Evolutionary conservation across 64 coral and sea anemone genomes (phyloP), one percentile per base, ranked within the genome.

Genomic region (Actinia tenebrosa): DNA sequence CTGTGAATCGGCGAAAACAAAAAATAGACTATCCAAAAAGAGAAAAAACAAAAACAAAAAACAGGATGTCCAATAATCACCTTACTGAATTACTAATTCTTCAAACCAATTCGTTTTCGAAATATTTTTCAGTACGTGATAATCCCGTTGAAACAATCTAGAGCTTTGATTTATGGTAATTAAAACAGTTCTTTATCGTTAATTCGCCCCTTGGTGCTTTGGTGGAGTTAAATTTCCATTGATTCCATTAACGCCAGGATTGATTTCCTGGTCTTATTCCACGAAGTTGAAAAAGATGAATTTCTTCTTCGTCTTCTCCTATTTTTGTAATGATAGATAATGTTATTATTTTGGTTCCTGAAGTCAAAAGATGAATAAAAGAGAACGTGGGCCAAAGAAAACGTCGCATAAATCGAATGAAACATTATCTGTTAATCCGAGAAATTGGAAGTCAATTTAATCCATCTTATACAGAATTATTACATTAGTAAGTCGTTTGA

Each of bases 381-480:
- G 69, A 75, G 27, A 75, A 75, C 15, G n/a, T 75, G 26, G 7
- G 14, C 2, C 0, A 14, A 3, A 75, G 27, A 75, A 75, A 30
- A 9, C 26, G 26, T 30, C 7, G n/a, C n/a, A 30, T 9, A 75
- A 30, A 42, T 75, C 69, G 8, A 37, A 23, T 66, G 25, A 72
- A 75, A 42, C 69, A 26, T 75, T 75, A 75, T 75, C 69, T 75
- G n/a, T 30, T 75, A 75, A 75, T 75, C 69, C 27, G 7, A 75
- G 69, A 42, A 30, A 30, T 43, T 30, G 14, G 69, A 75, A 27
- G 69, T 75, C 26, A 43, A 75, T 42, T 30, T 75, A 30, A 75
- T 75, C 25, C 25, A 75, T 75, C 25, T 30, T 72, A 13, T 14
- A 14, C 25, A 75, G 8, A 75, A 11, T 42, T 42, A 75, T 37